These are phyloP conservation scores for Chroicocephalus ridibundus DNA, from an alignment of 2,113 vertebrate species.

Conservation along the genomic window DNA sequence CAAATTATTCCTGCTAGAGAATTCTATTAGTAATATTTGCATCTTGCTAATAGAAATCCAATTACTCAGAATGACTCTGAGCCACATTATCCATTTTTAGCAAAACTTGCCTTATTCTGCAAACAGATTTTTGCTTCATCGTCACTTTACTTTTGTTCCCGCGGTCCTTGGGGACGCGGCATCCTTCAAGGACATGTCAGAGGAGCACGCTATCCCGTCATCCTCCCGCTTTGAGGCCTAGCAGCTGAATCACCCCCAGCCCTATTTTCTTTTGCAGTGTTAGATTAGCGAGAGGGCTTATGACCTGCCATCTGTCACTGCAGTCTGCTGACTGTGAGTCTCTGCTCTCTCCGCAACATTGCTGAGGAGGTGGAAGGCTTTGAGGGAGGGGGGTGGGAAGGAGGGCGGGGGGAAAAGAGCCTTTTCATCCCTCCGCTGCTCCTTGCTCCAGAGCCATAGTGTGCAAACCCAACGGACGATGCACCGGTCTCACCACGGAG, in stretches of 20 bases:
- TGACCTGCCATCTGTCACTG: conserved; percentile 71
- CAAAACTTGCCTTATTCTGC: conserved; percentile 10
- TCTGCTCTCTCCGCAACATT: conserved; percentile 49
- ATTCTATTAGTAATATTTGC: conserved; percentile 47
- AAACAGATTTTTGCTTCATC: conserved; percentile 25
- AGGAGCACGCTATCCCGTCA: conserved; percentile 47
- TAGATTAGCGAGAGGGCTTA: conserved; percentile 69
- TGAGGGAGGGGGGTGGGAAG: not conserved
- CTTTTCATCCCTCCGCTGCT: conserved; percentile 11
- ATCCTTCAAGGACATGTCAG: conserved; percentile 68
- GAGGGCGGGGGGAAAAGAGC: not conserved
- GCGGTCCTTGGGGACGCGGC: conserved; percentile 19
- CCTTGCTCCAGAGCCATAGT: not conserved
- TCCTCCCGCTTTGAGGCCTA: conserved; percentile 46
- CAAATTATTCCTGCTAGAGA: conserved; percentile 21
- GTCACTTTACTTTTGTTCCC: conserved; percentile 42
- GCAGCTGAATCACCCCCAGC: conserved; percentile 63
- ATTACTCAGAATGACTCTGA: conserved; percentile 18
- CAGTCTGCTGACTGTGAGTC: conserved; percentile 60
- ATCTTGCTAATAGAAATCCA: conserved; percentile 49
- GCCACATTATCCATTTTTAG: conserved; percentile 51
- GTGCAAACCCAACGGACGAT: not conserved
- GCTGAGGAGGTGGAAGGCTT: conserved; percentile 66
- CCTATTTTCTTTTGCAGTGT: conserved; percentile 67
- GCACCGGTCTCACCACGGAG: fast-evolving